Evolutionary conservation across 2,797 vertebrate genomes (phyloP), one percentile per base, ranked within the genome.

Genomic region (Dendrocincla tyrannina): DNA sequence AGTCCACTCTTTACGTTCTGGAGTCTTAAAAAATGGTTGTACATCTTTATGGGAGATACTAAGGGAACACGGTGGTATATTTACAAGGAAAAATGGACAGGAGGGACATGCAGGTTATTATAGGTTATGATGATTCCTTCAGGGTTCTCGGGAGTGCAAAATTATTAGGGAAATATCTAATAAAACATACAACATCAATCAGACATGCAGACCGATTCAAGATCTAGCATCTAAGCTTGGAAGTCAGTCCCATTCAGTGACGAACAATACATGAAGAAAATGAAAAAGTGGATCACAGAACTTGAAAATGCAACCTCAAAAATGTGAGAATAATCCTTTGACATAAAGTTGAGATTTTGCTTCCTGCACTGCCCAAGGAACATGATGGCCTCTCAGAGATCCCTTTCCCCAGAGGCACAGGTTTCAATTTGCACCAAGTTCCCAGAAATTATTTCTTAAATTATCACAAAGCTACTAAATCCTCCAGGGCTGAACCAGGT

Each of bases 371-470:
- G 32, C 50, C 56, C 10, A 39, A 62, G 35, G 37, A 96, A 11
- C 11, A 52, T 0, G 5, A 60, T 55, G 47, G 60, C 35, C 49
- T 89, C 63, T 85, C 55, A 35, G 83, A 83, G 56, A 83, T 28
- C 42, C 86, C 53, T 82, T 79, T 96, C 52, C 85, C 92, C 55
- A 59, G 60, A 63, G 89, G 6, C 28, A 52, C 6, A 41, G 13
- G 39, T 94, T 96, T 97, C 93, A 94, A 93, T 97, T 97, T 92
- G 49, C 94, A 95, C 92, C 32, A 63, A 25, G 33, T 35, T 91
- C 64, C 64, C 44, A 94, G 88, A 96, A 95, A 76, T 35, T 69
- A 78, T 83, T 86, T 74, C 76, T n/a, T 87, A 55, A 87, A 88
- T 78, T 59, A 94, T 35, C 73, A 93, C 76, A 83, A 91, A 88